Evolutionary conservation across 2,797 vertebrate species (phyloP).

Genomic region (Pogonophryne albipinna): DNA sequence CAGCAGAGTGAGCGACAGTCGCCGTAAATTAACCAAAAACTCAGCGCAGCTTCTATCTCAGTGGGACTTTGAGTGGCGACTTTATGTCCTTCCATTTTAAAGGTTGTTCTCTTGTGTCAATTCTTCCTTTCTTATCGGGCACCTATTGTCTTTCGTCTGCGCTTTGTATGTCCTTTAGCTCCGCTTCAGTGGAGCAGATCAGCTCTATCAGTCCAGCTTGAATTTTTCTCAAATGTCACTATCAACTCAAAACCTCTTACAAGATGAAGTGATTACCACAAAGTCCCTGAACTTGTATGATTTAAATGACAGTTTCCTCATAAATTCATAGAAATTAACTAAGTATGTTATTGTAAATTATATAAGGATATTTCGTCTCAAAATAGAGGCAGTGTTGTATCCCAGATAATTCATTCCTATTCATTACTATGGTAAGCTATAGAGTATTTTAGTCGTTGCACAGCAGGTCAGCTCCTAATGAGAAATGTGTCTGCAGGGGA

Average conservation of each 20-base stretch:
- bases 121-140: background rate
- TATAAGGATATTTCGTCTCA: background rate
- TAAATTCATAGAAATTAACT: background rate
- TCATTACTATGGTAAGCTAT: too few species aligned
- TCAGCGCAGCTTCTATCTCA: conserved; percentile 5
- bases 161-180: background rate
- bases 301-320: background rate
- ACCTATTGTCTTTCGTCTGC: background rate
- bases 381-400: background rate
- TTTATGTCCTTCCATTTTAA: background rate
- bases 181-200: background rate
- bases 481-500: background rate
- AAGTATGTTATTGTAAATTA: background rate
- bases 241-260: background rate
- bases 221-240: background rate
- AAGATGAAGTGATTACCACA: background rate
- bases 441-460: background rate
- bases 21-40: conserved; percentile 19
- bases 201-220: background rate
- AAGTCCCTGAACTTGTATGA: too few species aligned
- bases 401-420: background rate
- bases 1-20: background rate
- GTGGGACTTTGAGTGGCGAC: background rate
- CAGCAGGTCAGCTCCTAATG: background rate
- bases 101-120: background rate